Evolutionary conservation across 2,797 vertebrate species (phyloP).

Genomic region (Onychomys arenicola): DNA sequence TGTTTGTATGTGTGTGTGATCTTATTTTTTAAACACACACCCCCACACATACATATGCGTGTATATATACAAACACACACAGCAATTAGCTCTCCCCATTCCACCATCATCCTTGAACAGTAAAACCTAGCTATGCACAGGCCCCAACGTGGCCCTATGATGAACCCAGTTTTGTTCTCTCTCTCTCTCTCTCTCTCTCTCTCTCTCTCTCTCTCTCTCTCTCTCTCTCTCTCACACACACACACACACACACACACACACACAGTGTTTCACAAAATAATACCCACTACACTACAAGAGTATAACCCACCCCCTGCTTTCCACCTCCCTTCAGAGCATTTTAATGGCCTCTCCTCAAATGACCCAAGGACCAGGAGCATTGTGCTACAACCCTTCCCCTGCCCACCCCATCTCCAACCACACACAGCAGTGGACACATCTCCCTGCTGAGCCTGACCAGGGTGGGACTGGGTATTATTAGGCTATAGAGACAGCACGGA

Average conservation of each 20-base stretch:
- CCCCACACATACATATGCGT: conserved; percentile 83
- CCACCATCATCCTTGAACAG: conserved; percentile 50
- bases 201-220: too few species aligned
- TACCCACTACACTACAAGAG: conserved; percentile 14
- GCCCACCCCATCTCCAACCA: background rate
- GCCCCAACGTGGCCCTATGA: conserved; percentile 13
- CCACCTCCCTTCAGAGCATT: conserved; percentile 44
- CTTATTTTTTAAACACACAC: conserved; percentile 85
- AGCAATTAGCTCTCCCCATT: conserved; percentile 78
- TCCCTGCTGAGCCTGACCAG: conserved; percentile 73
- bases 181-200: too few species aligned
- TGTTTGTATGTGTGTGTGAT: conserved; percentile 84
- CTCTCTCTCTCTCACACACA: background rate
- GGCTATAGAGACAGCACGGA: conserved; percentile 74
- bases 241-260: background rate
- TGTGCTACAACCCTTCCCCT: background rate
- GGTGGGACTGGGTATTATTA: conserved; percentile 62
- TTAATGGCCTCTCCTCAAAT: conserved; percentile 45
- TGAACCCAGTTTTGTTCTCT: conserved; percentile 19
- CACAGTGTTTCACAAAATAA: background rate
- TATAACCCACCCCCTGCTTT: conserved; percentile 36
- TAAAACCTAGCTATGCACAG: conserved; percentile 58
- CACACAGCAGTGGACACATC: conserved; percentile 66
- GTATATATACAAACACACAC: conserved; percentile 82
- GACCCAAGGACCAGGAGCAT: conserved; percentile 16